Evolutionary conservation across 2,113 vertebrate species (phyloP), one percentile per base, ranked within the genome.

Genomic region (Lutjanus erythropterus): DNA sequence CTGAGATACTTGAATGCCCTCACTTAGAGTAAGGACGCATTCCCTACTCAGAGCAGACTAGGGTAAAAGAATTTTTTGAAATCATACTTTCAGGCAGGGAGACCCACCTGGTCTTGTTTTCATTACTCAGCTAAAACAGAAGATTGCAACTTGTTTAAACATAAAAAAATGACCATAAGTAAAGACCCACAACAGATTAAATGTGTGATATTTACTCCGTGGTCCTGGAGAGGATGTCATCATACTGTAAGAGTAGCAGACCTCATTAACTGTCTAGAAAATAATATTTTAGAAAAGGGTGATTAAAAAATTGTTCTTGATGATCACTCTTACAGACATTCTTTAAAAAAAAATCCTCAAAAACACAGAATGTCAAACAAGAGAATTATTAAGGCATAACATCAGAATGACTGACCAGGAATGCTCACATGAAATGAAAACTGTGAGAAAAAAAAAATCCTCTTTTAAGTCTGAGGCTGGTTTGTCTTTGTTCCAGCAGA

Each of bases 401-500:
- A 21, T 12, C 16, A 41, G 11, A 44, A 44, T 23, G 16, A 52
- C 1, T 71, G 19, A 12, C 4, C 23, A 53, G 37, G n/a, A 76
- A 7, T 16, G 31, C 18, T 76, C 15, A 31, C 0, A 66, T 19
- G 10, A 59, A 68, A 47, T 8, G 1, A 7, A 19, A 62, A 29
- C 29, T 33, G 11, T 35, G 55, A 52, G 6, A 18, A 53, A 27
- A 27, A 49, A 46, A 41, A 14, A 0, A 59, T 25, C 19, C 4
- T 5, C 16, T 14, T 52, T n/a, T 18, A 25, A 21, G 9, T 42
- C 47, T 61, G 29, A 64, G 29, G 35, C 14, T 23, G 41, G 19
- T 12, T 5, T 19, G 2, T 21, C 18, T 59, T 27, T 44, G 1
- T 10, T 78, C 86, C 92, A 90, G 76, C 46, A 92, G 90, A 58